Conservation (phyloP, 23 tunicate genomes). For the Clavelina lepadiformis region DNA sequence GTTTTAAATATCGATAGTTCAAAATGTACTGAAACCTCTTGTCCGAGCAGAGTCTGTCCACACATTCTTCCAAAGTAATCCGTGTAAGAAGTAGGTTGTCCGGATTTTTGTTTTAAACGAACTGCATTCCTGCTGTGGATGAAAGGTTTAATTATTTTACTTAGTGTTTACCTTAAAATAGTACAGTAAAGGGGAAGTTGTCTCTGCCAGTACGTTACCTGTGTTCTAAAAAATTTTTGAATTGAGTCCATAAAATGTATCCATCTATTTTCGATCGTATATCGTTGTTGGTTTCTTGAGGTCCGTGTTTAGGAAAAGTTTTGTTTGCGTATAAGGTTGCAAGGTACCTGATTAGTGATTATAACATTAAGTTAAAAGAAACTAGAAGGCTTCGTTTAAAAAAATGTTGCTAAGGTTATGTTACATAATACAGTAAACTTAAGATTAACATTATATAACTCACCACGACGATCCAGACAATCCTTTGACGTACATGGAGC, state of each 20-base stretch:
- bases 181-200: too few species aligned
- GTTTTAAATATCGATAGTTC: neutral
- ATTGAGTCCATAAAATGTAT: slow-evolving; percentile 23
- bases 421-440: too few species aligned
- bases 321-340: slow-evolving; percentile 36
- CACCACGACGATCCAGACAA: slow-evolving; percentile 48
- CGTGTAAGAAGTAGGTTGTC: slow-evolving; percentile 50
- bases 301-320: slow-evolving; percentile 22
- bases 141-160: too few species aligned
- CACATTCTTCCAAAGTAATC: slow-evolving; percentile 53
- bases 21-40: too few species aligned
- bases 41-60: slow-evolving; percentile 28
- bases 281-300: slow-evolving; percentile 9
- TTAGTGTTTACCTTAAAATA: too few species aligned
- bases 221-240: too few species aligned
- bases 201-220: too few species aligned
- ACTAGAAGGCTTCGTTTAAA: too few species aligned
- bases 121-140: slow-evolving; percentile 17
- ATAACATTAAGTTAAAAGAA: too few species aligned
- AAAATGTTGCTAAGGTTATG: neutral
- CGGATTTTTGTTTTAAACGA: slow-evolving; percentile 22
- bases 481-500: too few species aligned
- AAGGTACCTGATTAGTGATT: slow-evolving; percentile 54
- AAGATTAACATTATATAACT: neutral
- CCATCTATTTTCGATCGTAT: slow-evolving; percentile 15